These are phyloP conservation scores for Hypotaenidia philippensis DNA, from an alignment of 2,797 vertebrate species.

Conservation along the genomic window DNA sequence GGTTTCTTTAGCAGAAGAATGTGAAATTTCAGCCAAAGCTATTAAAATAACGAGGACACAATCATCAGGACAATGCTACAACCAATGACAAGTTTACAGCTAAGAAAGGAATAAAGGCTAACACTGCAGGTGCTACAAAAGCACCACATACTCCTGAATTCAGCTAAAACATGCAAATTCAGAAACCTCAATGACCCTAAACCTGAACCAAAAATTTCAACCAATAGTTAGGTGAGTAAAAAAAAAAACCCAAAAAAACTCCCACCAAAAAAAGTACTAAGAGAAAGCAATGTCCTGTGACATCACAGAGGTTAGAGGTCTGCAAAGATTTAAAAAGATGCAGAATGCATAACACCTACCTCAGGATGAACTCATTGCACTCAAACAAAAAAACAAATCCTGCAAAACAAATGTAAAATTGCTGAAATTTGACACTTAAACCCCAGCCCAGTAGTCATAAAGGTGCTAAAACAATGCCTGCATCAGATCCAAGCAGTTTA, in stretches of 20 bases:
- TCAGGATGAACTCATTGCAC: neutral
- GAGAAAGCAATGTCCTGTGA: accelerated
- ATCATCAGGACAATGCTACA: neutral
- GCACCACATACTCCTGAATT: neutral
- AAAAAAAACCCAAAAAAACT: neutral
- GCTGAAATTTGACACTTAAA: neutral
- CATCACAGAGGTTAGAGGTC: neutral
- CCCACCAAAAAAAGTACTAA: neutral
- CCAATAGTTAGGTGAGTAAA: neutral
- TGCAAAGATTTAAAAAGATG: neutral
- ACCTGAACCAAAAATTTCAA: neutral
- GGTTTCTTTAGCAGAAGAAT: neutral
- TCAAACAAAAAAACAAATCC: neutral
- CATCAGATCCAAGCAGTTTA: neutral
- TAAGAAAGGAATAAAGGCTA: neutral
- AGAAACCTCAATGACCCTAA: neutral
- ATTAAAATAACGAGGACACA: neutral
- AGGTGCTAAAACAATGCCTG: neutral
- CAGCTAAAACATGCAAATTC: neutral
- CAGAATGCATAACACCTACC: neutral
- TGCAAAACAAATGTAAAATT: neutral
- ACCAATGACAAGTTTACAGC: neutral
- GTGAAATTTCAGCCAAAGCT: neutral
- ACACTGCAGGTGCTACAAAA: neutral
- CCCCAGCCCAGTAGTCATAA: neutral